phyloP scores from a whole-genome alignment of 2,113 vertebrate genomes.

The Gobiocypris rarus region DNA sequence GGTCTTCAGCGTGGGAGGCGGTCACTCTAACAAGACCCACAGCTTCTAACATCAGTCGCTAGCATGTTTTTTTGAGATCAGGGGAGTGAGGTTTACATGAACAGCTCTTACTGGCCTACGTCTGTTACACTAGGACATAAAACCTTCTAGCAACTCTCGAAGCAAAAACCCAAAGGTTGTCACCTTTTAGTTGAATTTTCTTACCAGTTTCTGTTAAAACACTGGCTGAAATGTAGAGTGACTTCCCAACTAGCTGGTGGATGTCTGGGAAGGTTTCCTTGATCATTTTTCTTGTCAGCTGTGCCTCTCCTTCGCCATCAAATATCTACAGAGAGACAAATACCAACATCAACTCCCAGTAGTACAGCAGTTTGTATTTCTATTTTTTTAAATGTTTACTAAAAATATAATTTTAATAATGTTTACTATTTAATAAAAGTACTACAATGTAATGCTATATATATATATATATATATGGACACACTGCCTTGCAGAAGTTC shows the following conservation, averaged over 20 bases:
- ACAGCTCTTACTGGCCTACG: no score
- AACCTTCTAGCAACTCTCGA: not conserved
- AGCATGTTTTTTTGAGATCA: no score
- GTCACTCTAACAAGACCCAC: no score
- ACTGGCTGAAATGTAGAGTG: conserved; percentile 70
- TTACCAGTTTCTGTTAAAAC: conserved; percentile 83
- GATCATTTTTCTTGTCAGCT: conserved; percentile 62
- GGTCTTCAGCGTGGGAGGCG: no score
- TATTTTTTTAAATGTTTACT: not conserved
- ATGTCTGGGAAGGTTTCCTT: conserved; percentile 55
- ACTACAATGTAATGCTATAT: no score
- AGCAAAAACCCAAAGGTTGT: not conserved
- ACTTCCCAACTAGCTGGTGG: conserved; percentile 24
- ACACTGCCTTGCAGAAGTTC: no score
- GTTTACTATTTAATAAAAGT: not conserved
- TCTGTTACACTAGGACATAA: not conserved
- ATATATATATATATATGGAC: no score
- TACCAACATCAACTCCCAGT: not conserved
- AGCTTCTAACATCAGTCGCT: no score
- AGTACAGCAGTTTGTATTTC: not conserved
- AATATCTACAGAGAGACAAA: conserved; percentile 59
- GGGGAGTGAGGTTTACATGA: no score
- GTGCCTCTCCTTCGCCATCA: conserved; percentile 58
- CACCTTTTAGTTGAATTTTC: not conserved
- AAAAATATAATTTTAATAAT: not conserved